A percentile compares a stretch with the other conserved stretches of the same genome.
Conservation (phyloP, 1,140 invertebrate genomes). For the Tenebrio molitor region DNA sequence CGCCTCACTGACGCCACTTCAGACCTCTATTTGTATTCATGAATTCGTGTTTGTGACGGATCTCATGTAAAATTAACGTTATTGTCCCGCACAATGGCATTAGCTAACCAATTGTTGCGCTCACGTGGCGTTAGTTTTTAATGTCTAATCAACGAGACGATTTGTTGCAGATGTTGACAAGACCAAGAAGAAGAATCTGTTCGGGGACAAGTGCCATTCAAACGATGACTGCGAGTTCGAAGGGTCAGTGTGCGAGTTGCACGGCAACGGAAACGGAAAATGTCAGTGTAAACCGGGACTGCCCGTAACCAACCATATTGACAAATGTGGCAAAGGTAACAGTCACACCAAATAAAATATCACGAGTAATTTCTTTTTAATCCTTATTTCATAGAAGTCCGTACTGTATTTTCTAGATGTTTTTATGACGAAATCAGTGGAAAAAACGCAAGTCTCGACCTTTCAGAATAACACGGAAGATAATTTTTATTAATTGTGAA, state of each 20-base stretch:
- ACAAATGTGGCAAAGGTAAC: conserved; percentile 87
- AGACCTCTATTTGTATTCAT: conserved; percentile 39
- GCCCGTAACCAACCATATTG: conserved; percentile 82
- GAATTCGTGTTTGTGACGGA: conserved; percentile 34
- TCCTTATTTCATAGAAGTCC: too few relatives aligned
- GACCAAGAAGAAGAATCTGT: conserved; percentile 71
- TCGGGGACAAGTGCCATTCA: conserved; percentile 79
- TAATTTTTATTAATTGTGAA: too few relatives aligned
- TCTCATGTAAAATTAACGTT: conserved; percentile 37
- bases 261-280: conserved; percentile 68
- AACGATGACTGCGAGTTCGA: conserved; percentile 80
- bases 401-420: too few relatives aligned
- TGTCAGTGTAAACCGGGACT: conserved; percentile 81
- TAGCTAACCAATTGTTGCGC: background rate
- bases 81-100: conserved; percentile 18
- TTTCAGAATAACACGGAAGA: too few relatives aligned
- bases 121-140: background rate
- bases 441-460: too few relatives aligned
- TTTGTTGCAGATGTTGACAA: conserved; percentile 49
- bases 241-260: conserved; percentile 78
- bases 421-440: too few relatives aligned
- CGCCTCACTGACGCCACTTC: conserved; percentile 17
- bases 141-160: background rate
- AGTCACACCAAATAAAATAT: too few relatives aligned
- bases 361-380: too few relatives aligned